Base-by-base conservation (phyloP, 2,888 invertebrate species). In the Onchidella celtica region DNA sequence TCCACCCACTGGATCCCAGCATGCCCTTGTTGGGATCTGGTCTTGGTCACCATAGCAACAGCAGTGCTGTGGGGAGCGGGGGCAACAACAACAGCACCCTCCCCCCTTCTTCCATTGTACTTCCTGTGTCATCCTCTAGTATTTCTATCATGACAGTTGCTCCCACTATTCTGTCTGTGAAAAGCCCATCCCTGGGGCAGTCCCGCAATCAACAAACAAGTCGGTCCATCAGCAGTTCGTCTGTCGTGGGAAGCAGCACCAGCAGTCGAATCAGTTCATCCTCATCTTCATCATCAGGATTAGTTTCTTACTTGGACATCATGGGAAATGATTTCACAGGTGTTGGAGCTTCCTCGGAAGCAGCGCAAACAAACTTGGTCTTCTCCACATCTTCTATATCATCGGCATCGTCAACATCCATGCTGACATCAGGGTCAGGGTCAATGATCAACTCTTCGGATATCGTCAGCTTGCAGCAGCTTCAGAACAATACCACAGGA, bases 121-220 rank as follows among this genome's bases (percentile, higher is more conserved):
- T 76, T 40, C 75, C 81, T 11, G 75, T 40, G 32, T 59, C 40
- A 14, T 76, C 81, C 2, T 81, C 81, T 61, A 70, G 75, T 29
- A 81, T 81, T 63, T 81, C 81, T 36, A 81, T 81, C 47, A 81
- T 81, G 81, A 81, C 81, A 1, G 81, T 81, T 29, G 81, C 81
- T n/a, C 81, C 81, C 1, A 81, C 81, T 27, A 81, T 81, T 36
- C 57, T 81, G 32, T 81, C 81, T 2, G 81, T 81, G n/a, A 81
- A 81, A 40, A 81, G 81, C n/a, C 81, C 81, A 2, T 76, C 76
- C 27, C 70, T 81, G 9, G 81, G 81, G n/a, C 81, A 81, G 70
- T 57, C 70, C 4, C 34, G 76, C 21, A 70, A 70, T 65, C 70
- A 76, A 55, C 74, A 75, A 24, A 68, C 74, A 1, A 81, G 27